These are phyloP conservation scores for Sorex maritimensis DNA, from an alignment of 2,797 vertebrate species.

Conservation along the genomic window DNA sequence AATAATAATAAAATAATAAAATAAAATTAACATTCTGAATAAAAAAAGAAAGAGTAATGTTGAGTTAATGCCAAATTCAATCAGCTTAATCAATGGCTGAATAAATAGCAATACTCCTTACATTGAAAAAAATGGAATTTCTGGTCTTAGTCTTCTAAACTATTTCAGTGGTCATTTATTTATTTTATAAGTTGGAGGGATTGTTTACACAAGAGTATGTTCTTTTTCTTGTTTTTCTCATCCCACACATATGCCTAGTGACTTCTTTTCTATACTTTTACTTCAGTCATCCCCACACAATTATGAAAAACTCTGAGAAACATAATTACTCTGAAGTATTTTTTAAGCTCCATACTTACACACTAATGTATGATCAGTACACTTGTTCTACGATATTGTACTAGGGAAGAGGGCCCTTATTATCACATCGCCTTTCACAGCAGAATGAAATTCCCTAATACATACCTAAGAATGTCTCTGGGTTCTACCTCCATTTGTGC, in stretches of 20 bases:
- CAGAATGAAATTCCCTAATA: background rate
- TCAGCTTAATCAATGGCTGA: no score
- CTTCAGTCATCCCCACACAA: background rate
- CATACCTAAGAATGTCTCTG: background rate
- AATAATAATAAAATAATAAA: no score
- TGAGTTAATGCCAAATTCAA: no score
- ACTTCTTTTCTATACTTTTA: background rate
- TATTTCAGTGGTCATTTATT: background rate
- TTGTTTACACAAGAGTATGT: background rate
- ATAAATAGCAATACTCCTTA: no score
- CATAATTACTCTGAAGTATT: background rate
- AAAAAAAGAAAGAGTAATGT: no score
- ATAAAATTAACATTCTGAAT: no score
- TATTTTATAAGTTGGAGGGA: background rate
- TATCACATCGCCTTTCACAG: background rate
- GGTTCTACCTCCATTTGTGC: background rate
- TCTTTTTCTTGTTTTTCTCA: background rate
- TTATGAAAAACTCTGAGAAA: background rate
- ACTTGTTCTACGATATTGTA: background rate
- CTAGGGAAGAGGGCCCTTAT: background rate
- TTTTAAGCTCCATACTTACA: background rate
- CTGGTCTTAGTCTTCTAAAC: background rate
- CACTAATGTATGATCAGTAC: background rate
- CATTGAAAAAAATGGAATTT: background rate
- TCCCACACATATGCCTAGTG: background rate